These are phyloP conservation scores for Characodon lateralis DNA, from an alignment of 2,797 vertebrate species.

Conservation along the genomic window DNA sequence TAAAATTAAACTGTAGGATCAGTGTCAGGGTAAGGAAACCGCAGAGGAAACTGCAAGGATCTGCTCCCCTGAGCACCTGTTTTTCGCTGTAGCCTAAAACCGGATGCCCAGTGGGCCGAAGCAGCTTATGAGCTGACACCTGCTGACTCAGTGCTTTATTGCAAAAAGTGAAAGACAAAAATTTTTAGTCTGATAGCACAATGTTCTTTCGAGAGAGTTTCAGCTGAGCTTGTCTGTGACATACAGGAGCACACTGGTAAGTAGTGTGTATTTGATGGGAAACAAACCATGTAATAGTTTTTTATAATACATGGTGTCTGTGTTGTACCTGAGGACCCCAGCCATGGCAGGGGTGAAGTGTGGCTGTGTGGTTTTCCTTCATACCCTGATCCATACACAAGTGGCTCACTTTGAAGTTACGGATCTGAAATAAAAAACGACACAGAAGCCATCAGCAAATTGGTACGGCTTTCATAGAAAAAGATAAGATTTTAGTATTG, in stretches of 20 bases:
- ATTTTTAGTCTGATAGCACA: slow-evolving; percentile 48
- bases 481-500: not conserved
- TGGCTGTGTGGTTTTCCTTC: slow-evolving; percentile 94
- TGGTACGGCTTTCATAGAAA: not conserved
- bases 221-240: slow-evolving; percentile 17
- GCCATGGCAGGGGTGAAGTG: slow-evolving; percentile 93
- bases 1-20: not conserved
- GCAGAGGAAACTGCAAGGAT: not conserved
- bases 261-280: not conserved
- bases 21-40: too few relatives aligned
- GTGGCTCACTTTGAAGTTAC: slow-evolving; percentile 91
- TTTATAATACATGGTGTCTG: not conserved
- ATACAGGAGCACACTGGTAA: slow-evolving; percentile 1
- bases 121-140: slow-evolving; percentile 16
- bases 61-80: slow-evolving; percentile 8
- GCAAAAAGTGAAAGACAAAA: slow-evolving; percentile 33
- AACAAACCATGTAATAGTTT: not conserved
- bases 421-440: slow-evolving; percentile 80
- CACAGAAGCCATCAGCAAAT: not conserved
- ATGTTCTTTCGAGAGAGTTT: slow-evolving; percentile 24
- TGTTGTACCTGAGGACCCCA: slow-evolving; percentile 92
- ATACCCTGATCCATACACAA: slow-evolving; percentile 95
- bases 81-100: slow-evolving; percentile 28
- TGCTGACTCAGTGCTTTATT: slow-evolving; percentile 45
- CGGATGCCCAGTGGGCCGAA: slow-evolving; percentile 1